Percentiles rank a stretch among this genome's conserved stretches.
These are phyloP conservation scores for Apotomis betuletana DNA, from an alignment of 2,888 invertebrate species.

Conservation along the genomic window DNA sequence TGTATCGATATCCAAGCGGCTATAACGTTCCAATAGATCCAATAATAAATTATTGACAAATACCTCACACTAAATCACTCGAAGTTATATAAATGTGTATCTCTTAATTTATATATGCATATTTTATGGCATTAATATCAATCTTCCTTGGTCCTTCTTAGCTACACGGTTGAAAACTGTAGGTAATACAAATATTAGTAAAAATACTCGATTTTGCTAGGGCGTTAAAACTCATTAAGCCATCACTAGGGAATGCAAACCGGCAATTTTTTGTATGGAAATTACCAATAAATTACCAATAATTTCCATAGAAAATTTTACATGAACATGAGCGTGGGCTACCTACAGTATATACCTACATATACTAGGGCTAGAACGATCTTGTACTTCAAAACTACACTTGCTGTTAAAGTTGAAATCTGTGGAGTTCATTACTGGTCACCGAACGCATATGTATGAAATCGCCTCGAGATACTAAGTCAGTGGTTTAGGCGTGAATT, in stretches of 20 bases:
- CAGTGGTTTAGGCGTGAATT: conserved; percentile 11
- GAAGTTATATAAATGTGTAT: conserved; percentile 3
- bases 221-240: too few relatives aligned
- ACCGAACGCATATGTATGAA: neutral
- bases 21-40: conserved; percentile 12
- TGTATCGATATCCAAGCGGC: conserved; percentile 6
- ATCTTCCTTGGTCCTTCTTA: neutral
- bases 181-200: too few relatives aligned
- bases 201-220: too few relatives aligned
- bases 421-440: too few relatives aligned
- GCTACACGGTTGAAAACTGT: conserved; percentile 1
- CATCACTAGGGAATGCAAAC: too few relatives aligned
- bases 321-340: too few relatives aligned
- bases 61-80: conserved; percentile 11
- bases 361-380: too few relatives aligned
- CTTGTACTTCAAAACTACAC: neutral
- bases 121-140: conserved; percentile 12
- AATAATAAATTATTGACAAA: conserved; percentile 21
- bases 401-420: neutral
- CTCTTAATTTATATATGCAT: neutral
- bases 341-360: too few relatives aligned
- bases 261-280: too few relatives aligned
- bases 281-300: too few relatives aligned
- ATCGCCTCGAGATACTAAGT: neutral
- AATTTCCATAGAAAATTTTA: too few relatives aligned